These are phyloP conservation scores for Drosophila obscura DNA, from an alignment of 1,140 invertebrate genomes.

Conservation along the genomic window DNA sequence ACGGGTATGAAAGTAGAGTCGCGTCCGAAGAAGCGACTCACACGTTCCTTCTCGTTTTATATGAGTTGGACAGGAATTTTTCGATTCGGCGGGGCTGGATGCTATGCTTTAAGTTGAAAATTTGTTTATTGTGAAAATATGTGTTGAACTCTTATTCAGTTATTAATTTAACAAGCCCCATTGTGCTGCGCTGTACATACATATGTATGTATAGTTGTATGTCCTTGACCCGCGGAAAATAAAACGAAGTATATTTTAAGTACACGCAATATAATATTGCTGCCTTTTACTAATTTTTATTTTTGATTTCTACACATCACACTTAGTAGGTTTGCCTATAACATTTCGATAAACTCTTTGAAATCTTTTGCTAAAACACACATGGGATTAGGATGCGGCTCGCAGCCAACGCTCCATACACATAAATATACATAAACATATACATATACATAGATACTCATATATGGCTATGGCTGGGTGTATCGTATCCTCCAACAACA, in stretches of 20 bases:
- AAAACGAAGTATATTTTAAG: slow-evolving; percentile 26
- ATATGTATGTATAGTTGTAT: neutral
- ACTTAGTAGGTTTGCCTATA: slow-evolving; percentile 56
- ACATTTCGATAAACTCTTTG: slow-evolving; percentile 68
- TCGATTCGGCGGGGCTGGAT: too few relatives aligned
- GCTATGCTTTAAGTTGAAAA: too few relatives aligned
- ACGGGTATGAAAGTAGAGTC: too few relatives aligned
- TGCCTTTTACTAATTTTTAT: slow-evolving; percentile 36
- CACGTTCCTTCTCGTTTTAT: too few relatives aligned
- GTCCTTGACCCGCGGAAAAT: neutral
- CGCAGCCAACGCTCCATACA: slow-evolving; percentile 34
- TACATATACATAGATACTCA: slow-evolving; percentile 11
- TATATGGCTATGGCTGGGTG: slow-evolving; percentile 25
- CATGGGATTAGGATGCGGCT: slow-evolving; percentile 11
- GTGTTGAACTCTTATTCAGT: too few relatives aligned
- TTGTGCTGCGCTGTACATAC: neutral
- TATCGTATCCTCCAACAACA: slow-evolving; percentile 31
- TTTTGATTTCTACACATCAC: slow-evolving; percentile 59
- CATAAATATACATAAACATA: slow-evolving; percentile 40
- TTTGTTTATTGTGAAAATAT: too few relatives aligned
- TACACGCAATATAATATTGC: slow-evolving; percentile 54
- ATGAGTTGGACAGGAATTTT: too few relatives aligned
- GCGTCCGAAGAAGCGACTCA: too few relatives aligned
- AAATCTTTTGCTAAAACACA: slow-evolving; percentile 51
- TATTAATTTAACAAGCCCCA: too few relatives aligned